Evolutionary conservation across 2,113 vertebrate genomes (phyloP), one percentile per base, ranked within the genome.

Genomic region (Podocnemis expansa): DNA sequence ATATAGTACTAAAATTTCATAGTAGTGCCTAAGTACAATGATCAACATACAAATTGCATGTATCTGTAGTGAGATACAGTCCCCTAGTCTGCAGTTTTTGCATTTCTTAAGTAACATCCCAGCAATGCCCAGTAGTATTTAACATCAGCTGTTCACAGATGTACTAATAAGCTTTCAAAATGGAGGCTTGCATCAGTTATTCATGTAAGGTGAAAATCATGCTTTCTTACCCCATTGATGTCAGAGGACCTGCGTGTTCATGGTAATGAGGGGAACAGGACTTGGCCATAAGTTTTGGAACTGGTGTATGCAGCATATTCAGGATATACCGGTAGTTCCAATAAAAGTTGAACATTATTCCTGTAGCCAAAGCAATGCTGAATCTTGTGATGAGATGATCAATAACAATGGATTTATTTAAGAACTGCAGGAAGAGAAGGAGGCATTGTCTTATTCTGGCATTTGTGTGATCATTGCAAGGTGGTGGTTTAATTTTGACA

Each of bases 321-420:
- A 85, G 79, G 31, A 82, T 90, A 81, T 96, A 93, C 78, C 78
- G 93, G 86, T 86, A 92, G 92, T 78, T 93, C 91, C 85, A 90
- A 85, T 82, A 94, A 95, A 94, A 94, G 86, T 95, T 81, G 81
- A 58, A 80, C 93, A 90, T 92, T 52, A 90, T 1, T 7, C 73
- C 49, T 79, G 92, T 85, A 95, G 93, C 94, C 89, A 67, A 89
- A 93, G 89, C 95, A 93, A 85, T 79, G 87, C 80, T 84, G 89
- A 89, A 93, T 90, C 88, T 91, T 95, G 85, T 38, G 67, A 45
- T 70, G 49, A 75, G 47, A 54, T 91, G 88, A 96, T 96, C 96
- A 91, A 96, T 96, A 97, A 88, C 89, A 93, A 93, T 95, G 84
- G 94, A 96, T 96, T 97, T 95, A 97, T 91, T 91, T 94, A 94